phyloP scores from a whole-genome alignment of 2,113 vertebrate species.

The Colinus virginianus region DNA sequence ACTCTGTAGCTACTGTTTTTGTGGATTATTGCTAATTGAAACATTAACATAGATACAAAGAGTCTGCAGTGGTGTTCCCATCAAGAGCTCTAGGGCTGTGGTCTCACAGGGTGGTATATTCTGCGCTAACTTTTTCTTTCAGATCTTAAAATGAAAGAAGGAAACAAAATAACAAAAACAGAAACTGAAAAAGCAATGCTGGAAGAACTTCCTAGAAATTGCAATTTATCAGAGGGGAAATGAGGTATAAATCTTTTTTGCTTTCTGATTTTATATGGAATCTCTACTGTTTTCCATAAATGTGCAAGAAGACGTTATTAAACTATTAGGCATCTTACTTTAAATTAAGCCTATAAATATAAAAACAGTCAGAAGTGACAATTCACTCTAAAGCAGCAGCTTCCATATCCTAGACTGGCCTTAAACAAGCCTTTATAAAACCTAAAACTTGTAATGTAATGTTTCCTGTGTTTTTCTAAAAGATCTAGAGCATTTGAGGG shows the following conservation, averaged over 20 bases:
- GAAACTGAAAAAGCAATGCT: neutral
- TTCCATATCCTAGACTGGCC: neutral
- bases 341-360: neutral
- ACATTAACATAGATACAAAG: neutral
- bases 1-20: slow-evolving; percentile 21
- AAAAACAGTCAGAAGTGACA: neutral
- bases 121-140: slow-evolving; percentile 29
- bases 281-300: neutral
- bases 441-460: neutral
- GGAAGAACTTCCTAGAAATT: slow-evolving; percentile 3
- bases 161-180: neutral
- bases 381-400: neutral
- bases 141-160: neutral
- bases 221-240: neutral
- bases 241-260: neutral
- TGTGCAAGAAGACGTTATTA: neutral
- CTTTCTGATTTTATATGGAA: slow-evolving; percentile 6
- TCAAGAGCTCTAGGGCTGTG: neutral
- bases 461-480: neutral
- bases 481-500: neutral
- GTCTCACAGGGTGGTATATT: neutral
- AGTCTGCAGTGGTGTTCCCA: neutral
- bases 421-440: neutral
- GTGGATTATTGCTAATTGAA: slow-evolving; percentile 66
- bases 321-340: neutral